Percentiles rank a stretch among this genome's conserved stretches.
These are phyloP conservation scores for Melinopterus prodromus DNA, from an alignment of 2,888 invertebrate species.

Conservation along the genomic window DNA sequence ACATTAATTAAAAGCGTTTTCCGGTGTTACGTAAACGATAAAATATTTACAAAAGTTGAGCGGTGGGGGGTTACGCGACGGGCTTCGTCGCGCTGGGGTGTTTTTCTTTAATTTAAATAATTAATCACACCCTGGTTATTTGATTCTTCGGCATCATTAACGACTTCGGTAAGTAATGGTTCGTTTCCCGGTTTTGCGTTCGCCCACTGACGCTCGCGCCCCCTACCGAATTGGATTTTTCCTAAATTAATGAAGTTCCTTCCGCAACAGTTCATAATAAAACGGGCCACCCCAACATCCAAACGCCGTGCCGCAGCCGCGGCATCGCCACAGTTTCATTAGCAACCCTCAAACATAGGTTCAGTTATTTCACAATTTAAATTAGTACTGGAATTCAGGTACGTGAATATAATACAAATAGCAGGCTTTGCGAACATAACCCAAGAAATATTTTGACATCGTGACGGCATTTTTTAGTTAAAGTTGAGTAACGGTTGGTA, in stretches of 20 bases:
- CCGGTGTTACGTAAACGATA: not conserved
- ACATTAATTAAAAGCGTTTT: not conserved
- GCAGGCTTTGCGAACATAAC: not conserved
- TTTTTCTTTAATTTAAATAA: constrained; percentile 39
- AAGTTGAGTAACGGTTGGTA: no score
- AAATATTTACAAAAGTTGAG: not conserved
- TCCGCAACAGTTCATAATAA: constrained; percentile 31
- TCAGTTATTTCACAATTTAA: not conserved
- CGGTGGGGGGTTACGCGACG: constrained; percentile 17
- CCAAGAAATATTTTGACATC: no score
- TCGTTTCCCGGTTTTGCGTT: constrained; percentile 15
- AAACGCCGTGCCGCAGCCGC: not conserved
- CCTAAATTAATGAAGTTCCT: constrained; percentile 37
- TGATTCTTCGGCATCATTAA: constrained; percentile 38
- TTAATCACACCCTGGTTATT: constrained; percentile 40
- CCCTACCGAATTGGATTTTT: constrained; percentile 37
- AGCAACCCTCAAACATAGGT: constrained; percentile 8
- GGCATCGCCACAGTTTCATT: not conserved
- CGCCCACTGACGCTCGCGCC: constrained; percentile 17
- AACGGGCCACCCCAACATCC: constrained; percentile 26
- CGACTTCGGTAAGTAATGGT: constrained; percentile 38
- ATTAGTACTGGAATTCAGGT: not conserved
- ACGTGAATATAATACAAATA: not conserved
- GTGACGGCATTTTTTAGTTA: no score
- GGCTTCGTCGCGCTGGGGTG: constrained; percentile 17